Evolutionary conservation across 1,140 invertebrate genomes (phyloP).

Genomic region (Brachionus rotundiformis): DNA sequence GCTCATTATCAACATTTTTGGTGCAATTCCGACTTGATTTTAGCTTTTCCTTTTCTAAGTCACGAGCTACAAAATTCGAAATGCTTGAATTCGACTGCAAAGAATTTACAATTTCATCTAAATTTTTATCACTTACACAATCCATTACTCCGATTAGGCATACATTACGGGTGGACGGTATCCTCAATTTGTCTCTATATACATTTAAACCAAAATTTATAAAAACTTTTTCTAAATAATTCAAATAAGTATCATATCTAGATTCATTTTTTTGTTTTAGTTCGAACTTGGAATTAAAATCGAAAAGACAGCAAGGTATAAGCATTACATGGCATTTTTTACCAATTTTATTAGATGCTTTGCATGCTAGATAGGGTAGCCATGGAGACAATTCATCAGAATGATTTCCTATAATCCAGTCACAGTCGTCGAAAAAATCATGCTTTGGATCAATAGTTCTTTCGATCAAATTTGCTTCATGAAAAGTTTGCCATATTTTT

Average conservation of each 20-base stretch:
- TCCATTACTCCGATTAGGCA: constrained; percentile 37
- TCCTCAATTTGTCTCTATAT: constrained; percentile 79
- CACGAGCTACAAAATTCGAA: constrained; percentile 41
- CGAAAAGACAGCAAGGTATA: constrained; percentile 88
- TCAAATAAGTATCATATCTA: constrained; percentile 73
- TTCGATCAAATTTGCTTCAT: neutral
- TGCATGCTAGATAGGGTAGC: constrained; percentile 87
- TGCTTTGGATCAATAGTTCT: constrained; percentile 38
- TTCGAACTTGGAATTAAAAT: constrained; percentile 79
- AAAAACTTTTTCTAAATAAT: constrained; percentile 74
- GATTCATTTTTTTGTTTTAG: constrained; percentile 67
- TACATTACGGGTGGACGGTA: constrained; percentile 84
- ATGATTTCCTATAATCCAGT: constrained; percentile 98
- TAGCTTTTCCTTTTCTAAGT: constrained; percentile 51
- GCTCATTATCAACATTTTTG: neutral
- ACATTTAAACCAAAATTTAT: constrained; percentile 76
- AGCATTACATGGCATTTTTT: constrained; percentile 74
- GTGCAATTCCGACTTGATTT: constrained; percentile 40
- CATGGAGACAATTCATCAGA: constrained; percentile 96
- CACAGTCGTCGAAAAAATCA: constrained; percentile 64
- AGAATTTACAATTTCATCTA: constrained; percentile 50
- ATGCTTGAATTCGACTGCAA: constrained; percentile 24
- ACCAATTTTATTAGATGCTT: constrained; percentile 54
- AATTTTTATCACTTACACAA: neutral
- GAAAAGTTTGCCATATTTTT: constrained; percentile 76